Evolutionary conservation across 2,888 invertebrate species (phyloP), one percentile per base, ranked within the genome.

Genomic region (Molorchus minor): DNA sequence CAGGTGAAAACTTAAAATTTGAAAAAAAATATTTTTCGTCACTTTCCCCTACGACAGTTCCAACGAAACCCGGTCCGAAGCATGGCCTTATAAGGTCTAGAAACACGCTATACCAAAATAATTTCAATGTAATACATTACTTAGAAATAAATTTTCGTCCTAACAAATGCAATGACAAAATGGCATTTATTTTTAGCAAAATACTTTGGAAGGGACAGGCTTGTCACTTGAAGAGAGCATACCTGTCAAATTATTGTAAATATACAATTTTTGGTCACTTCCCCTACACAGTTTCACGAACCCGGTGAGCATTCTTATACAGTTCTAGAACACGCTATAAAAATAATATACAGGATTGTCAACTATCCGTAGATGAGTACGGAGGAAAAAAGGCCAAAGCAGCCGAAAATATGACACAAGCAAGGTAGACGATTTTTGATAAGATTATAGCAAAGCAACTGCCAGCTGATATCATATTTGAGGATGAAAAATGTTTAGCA

Each of bases 381-480:
- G 1, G 81, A 81, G 69, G 79, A 77, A 2, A 76, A 78, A 20
- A 79, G 77, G 62, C 75, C 81, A 2, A 47, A 73, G 58, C 65
- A 66, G 2, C 71, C 76, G 1, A 72, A n/a, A 71, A 55, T 55
- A 65, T 21, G 57, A 64, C 10, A 68, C 65, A 43, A 62, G 66
- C 21, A 64, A 76, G 62, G 65, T n/a, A 61, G 55, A 93, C 92
- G 0, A 88, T 93, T 64, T 94, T 94, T 79, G 89, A 89, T 63
- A 89, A 88, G 77, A 93, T 94, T 52, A 85, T 93, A 56, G 85
- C 88, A 0, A 90, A 88, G 73, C 86, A 91, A 78, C 88, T 94
- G 52, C 89, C 90, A 59, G 91, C 93, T 0, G 89, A 92, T 71
- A 89, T 94, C 45, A 87, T 94, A 65, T 90, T 88, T 77, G 93